Conservation (phyloP, 2,113 vertebrate genomes). For the Platysternon megacephalum region DNA sequence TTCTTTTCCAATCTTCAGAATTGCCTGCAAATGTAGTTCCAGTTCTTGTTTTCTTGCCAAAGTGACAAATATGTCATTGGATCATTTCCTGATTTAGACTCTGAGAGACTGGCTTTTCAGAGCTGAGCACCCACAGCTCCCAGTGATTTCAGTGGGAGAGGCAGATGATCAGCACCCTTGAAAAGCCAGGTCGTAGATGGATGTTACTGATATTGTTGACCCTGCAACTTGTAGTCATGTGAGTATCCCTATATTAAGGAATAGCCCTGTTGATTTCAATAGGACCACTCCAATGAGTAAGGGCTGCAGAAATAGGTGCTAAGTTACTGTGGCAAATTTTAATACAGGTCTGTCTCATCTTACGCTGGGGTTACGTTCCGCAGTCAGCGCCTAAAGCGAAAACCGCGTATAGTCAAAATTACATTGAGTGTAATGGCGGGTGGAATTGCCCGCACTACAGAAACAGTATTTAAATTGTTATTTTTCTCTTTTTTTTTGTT, state of each 20-base stretch:
- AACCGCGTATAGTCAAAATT: too few species aligned
- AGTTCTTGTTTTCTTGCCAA: background rate
- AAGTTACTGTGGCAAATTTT: background rate
- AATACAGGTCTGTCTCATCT: too few species aligned
- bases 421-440: too few species aligned
- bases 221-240: rapidly evolving
- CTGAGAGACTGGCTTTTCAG: background rate
- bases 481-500: too few species aligned
- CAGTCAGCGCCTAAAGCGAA: too few species aligned
- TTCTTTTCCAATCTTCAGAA: background rate
- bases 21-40: background rate
- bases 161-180: background rate
- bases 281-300: background rate
- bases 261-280: background rate
- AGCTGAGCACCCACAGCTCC: background rate
- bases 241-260: background rate
- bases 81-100: background rate
- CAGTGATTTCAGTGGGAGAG: background rate
- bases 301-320: background rate
- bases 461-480: too few species aligned
- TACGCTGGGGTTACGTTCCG: too few species aligned
- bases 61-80: background rate
- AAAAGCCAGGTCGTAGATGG: background rate
- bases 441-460: too few species aligned
- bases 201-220: background rate